phyloP scores from a whole-genome alignment of 2,888 invertebrate genomes.

The Ophion costatus region DNA sequence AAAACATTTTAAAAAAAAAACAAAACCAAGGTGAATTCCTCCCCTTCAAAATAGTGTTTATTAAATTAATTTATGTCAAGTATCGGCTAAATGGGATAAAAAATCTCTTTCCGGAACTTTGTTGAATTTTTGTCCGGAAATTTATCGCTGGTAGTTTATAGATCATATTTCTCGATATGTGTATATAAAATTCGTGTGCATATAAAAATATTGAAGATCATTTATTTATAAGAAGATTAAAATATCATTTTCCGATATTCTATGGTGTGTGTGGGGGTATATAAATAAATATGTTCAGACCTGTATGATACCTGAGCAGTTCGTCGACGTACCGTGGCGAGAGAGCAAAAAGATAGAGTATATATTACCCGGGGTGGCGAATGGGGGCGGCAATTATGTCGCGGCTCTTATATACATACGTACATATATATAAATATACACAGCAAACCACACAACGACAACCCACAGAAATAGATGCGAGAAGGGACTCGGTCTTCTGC shows the following conservation, averaged over 20 bases:
- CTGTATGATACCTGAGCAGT: conserved; percentile 31
- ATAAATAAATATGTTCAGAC: conserved; percentile 13
- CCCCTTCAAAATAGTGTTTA: no score
- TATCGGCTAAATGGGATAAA: no score
- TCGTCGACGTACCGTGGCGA: conserved; percentile 43
- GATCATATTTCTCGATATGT: no score
- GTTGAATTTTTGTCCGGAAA: no score
- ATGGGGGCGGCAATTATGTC: conserved; percentile 75
- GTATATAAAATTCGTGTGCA: no score
- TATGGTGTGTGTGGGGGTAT: conserved; percentile 31
- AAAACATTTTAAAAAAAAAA: no score
- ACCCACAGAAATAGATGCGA: conserved; percentile 37
- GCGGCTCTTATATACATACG: conserved; percentile 59
- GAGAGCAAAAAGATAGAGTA: conserved; percentile 57
- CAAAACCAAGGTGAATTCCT: no score
- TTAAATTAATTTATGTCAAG: no score
- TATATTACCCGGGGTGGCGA: conserved; percentile 70
- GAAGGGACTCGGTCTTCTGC: conserved; percentile 36
- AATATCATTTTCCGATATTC: neutral
- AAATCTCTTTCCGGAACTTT: no score
- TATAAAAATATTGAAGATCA: no score
- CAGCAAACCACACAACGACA: conserved; percentile 42
- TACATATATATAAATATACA: neutral
- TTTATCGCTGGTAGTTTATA: no score
- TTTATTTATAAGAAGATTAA: no score